Conservation (phyloP, 1,140 invertebrate species). For the Ceratosolen solmsi region DNA sequence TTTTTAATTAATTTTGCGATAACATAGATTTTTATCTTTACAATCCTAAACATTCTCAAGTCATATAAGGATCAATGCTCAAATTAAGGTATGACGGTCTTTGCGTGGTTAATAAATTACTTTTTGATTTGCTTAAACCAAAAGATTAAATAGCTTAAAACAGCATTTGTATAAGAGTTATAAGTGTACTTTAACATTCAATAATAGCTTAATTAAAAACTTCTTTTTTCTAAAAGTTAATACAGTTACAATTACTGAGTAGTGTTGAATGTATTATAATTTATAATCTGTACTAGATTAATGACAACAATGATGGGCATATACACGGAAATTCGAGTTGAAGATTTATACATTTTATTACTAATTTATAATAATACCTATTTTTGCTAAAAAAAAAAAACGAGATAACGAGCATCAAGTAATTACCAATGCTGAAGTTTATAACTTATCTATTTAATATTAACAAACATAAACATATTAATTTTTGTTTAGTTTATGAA, state of each 20-base stretch:
- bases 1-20: slow-evolving; percentile 25
- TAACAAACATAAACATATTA: background rate
- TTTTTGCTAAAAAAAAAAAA: slow-evolving; percentile 40
- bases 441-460: background rate
- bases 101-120: slow-evolving; percentile 50
- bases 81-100: slow-evolving; percentile 62
- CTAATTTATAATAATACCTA: slow-evolving; percentile 34
- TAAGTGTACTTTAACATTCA: background rate
- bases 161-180: background rate
- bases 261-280: too few relatives aligned
- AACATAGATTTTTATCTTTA: slow-evolving; percentile 50
- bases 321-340: slow-evolving; percentile 18
- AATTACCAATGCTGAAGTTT: slow-evolving; percentile 40
- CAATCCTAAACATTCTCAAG: slow-evolving; percentile 62
- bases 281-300: slow-evolving; percentile 30
- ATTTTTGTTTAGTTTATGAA: slow-evolving; percentile 81
- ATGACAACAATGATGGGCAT: slow-evolving; percentile 14
- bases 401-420: slow-evolving; percentile 40
- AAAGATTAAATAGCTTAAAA: background rate
- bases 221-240: background rate
- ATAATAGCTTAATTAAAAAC: background rate
- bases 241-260: background rate
- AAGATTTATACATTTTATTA: slow-evolving; percentile 28
- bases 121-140: slow-evolving; percentile 24
- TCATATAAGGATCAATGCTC: slow-evolving; percentile 65